Evolutionary conservation across 2,113 vertebrate species (phyloP), one percentile per base, ranked within the genome.

Genomic region (Calyptomena viridis): DNA sequence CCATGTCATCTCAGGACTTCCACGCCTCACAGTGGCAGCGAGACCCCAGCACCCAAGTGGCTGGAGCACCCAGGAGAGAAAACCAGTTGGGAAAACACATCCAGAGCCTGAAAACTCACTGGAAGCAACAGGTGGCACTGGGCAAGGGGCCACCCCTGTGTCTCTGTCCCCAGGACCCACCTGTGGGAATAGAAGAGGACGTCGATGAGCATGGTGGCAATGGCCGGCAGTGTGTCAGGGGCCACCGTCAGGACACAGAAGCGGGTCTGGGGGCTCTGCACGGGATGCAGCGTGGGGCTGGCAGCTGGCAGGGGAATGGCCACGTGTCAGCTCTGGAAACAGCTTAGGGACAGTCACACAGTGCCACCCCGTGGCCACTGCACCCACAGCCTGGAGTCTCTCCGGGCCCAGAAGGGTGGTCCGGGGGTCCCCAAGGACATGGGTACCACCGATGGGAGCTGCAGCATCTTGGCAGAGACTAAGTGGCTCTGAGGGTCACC

Each of bases 211-310:
- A 98, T 99, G 69, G 99, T 99, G 94, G 99, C 99, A 3, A 99
- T 99, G 87, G 99, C 98, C 0, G 99, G 99, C 95, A 99, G 98
- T 0, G 99, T 99, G 96, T 99, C 99, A 0, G 99, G 99, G 94
- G 99, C 99, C 98, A 99, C 95, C 1, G 99, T 99, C 97, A 99
- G 98, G 91, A 99, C 98, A 42, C 99, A 99, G 98, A 99, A 99
- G 67, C 98, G 98, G 96, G 99, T 99, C 94, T 98, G 98, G 2
- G 99, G 99, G 84, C 99, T 99, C 96, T 99, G 98, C 93, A 99
- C 98, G 1, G 99, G 99, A 93, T 99, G 99, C 66, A 99, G 97
- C 0, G 98, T 99, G 42, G 98, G 97, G 55, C 97, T 98, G 84
- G 97, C 67, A 6, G 97, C 99, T 99, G 97, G 5, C 46, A 58